phyloP scores from a whole-genome alignment of 2,797 vertebrate genomes.

The Cygnus olor region DNA sequence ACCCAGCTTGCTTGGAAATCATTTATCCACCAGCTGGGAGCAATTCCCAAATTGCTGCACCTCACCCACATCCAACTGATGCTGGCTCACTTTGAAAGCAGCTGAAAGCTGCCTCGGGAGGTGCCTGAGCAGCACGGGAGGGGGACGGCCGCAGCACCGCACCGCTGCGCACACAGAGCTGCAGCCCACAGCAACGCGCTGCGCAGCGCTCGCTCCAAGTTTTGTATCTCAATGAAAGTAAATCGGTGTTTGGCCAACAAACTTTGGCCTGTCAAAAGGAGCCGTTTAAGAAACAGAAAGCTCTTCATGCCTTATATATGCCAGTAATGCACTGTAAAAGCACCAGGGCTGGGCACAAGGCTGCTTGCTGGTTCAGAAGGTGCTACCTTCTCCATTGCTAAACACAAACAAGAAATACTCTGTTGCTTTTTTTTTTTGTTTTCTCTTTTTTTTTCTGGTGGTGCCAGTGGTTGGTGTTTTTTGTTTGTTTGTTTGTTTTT shows the following conservation, averaged over 20 bases:
- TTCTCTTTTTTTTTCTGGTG: no score
- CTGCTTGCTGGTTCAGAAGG: not conserved
- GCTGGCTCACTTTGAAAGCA: constrained; percentile 35
- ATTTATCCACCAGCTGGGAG: constrained; percentile 49
- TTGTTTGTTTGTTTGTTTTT: no score
- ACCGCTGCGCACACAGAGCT: not conserved
- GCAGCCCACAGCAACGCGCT: not conserved
- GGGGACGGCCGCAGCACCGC: not conserved
- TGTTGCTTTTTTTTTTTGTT: no score
- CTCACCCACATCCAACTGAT: constrained; percentile 32
- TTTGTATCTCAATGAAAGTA: not conserved
- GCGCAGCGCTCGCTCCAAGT: not conserved
- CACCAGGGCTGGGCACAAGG: not conserved
- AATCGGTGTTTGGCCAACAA: not conserved
- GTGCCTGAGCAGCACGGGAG: not conserved
- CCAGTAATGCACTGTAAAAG: not conserved
- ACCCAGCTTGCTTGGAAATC: constrained; percentile 51
- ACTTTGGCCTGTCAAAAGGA: not conserved
- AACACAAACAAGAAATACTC: not conserved
- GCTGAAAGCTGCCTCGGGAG: constrained; percentile 24
- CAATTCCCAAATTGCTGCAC: constrained; percentile 55
- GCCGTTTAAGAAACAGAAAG: not conserved
- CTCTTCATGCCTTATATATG: not conserved
- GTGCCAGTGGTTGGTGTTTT: no score
- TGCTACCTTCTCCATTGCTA: not conserved